Evolutionary conservation across 1,140 invertebrate genomes (phyloP).

Genomic region (Aphaenogaster floridana): DNA sequence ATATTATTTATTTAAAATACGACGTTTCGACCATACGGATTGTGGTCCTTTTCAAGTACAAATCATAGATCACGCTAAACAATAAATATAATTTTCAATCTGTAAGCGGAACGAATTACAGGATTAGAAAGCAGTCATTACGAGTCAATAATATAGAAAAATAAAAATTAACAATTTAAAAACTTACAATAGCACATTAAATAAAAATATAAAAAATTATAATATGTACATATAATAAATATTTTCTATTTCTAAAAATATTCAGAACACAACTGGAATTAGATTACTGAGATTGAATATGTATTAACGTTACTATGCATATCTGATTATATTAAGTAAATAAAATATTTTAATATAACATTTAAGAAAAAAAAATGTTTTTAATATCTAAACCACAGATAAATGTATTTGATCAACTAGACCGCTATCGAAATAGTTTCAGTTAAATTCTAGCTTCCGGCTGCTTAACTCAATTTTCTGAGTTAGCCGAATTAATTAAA

Average conservation of each 20-base stretch:
- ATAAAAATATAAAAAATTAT: too few species aligned
- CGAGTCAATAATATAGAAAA: too few species aligned
- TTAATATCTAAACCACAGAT: background rate
- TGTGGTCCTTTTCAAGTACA: too few species aligned
- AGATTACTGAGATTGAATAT: background rate
- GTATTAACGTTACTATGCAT: background rate
- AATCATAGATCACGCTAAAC: too few species aligned
- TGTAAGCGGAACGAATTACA: too few species aligned
- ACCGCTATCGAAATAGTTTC: background rate
- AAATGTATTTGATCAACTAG: background rate
- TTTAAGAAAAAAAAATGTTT: background rate
- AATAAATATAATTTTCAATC: too few species aligned
- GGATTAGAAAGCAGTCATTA: too few species aligned
- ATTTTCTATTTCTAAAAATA: background rate
- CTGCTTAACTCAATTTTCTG: background rate
- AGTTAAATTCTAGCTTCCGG: background rate
- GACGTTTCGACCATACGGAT: too few species aligned
- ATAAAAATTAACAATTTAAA: too few species aligned
- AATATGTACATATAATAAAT: background rate
- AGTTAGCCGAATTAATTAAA: constrained; percentile 6
- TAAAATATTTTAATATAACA: background rate
- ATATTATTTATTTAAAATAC: too few species aligned
- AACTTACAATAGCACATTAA: too few species aligned
- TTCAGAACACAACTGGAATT: background rate
- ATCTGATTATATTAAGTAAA: background rate